Conservation (phyloP, 2,888 invertebrate species). For the Cryptocephalus moraei region DNA sequence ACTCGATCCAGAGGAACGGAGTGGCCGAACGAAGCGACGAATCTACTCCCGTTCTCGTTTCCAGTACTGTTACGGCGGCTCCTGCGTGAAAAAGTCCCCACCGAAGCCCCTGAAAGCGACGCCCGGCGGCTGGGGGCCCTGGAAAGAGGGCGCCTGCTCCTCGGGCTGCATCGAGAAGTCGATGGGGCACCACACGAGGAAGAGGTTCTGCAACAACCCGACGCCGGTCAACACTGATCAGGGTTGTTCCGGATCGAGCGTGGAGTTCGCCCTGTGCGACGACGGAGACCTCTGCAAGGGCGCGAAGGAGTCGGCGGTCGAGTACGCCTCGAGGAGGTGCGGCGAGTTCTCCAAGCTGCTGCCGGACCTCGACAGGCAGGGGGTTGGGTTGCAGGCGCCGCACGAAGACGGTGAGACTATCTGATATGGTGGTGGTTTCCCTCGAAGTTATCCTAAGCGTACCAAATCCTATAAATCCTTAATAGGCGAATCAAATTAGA, state of each 20-base stretch:
- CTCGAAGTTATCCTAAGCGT: too few species aligned
- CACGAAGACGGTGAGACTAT: constrained; percentile 50
- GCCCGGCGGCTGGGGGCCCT: constrained; percentile 53
- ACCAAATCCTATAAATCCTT: too few species aligned
- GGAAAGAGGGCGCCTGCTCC: constrained; percentile 50
- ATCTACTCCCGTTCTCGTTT: constrained; percentile 9
- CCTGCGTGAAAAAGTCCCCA: constrained; percentile 42
- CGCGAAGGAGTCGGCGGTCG: constrained; percentile 42
- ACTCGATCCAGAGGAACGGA: too few species aligned
- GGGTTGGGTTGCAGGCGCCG: constrained; percentile 63
- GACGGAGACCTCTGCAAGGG: constrained; percentile 48
- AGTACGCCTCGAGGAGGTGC: constrained; percentile 56
- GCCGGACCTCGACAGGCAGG: constrained; percentile 52
- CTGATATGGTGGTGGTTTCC: too few species aligned
- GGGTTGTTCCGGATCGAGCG: constrained; percentile 52
- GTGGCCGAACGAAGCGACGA: too few species aligned
- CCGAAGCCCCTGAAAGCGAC: constrained; percentile 33
- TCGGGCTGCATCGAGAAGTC: constrained; percentile 58
- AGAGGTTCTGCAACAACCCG: constrained; percentile 47
- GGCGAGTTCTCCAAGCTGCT: constrained; percentile 50
- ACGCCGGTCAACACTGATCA: constrained; percentile 41
- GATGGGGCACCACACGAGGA: constrained; percentile 48
- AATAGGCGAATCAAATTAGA: too few species aligned
- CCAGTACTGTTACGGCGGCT: constrained; percentile 59
- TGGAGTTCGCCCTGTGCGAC: constrained; percentile 56